These are phyloP conservation scores for Allygus modestus DNA, from an alignment of 2,888 invertebrate species.

Conservation along the genomic window DNA sequence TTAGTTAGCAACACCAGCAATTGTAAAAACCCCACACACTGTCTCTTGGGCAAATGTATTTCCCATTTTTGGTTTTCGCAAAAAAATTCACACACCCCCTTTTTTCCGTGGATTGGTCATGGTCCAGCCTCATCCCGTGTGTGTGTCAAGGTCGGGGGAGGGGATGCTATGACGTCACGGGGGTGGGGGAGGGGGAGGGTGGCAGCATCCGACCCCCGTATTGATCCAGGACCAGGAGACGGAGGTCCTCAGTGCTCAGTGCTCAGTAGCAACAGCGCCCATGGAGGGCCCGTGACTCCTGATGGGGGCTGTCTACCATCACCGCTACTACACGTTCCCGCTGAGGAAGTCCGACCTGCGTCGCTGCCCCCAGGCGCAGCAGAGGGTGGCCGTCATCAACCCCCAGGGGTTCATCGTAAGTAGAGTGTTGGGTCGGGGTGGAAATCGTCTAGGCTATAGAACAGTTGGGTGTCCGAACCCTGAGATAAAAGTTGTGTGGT, in stretches of 20 bases:
- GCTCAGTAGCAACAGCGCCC: constrained; percentile 14
- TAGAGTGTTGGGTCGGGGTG: neutral
- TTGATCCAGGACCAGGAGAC: constrained; percentile 34
- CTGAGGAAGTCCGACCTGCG: constrained; percentile 65
- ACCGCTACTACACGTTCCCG: constrained; percentile 66
- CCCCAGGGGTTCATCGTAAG: constrained; percentile 61
- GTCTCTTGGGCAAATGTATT: too few species aligned
- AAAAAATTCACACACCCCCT: too few species aligned
- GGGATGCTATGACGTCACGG: constrained; percentile 49
- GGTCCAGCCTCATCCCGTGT: too few species aligned
- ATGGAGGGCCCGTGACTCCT: neutral
- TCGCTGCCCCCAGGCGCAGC: constrained; percentile 44
- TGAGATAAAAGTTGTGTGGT: too few species aligned
- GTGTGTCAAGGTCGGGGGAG: neutral
- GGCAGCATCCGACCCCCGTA: constrained; percentile 50
- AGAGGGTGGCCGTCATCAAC: constrained; percentile 61
- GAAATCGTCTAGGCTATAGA: too few species aligned
- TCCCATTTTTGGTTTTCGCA: too few species aligned
- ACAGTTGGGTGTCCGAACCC: too few species aligned
- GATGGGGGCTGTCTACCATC: constrained; percentile 20
- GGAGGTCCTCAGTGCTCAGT: neutral
- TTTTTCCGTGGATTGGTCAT: neutral
- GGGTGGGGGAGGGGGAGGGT: neutral
- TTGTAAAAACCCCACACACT: too few species aligned
- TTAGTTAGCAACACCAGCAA: too few species aligned